These are phyloP conservation scores for Octodon degus DNA, from an alignment of 2,113 vertebrate species.

Conservation along the genomic window DNA sequence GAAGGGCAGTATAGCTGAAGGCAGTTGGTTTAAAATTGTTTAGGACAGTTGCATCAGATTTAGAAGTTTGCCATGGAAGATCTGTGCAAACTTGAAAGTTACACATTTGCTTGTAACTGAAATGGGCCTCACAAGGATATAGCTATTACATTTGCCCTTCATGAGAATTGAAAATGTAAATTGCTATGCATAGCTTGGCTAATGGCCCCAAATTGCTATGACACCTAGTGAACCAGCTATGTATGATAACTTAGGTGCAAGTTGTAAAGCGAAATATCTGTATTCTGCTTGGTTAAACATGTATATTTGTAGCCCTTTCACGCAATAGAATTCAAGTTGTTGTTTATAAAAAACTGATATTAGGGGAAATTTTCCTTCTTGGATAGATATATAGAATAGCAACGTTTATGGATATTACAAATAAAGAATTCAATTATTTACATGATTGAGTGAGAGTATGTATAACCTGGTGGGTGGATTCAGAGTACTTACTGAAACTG, in stretches of 20 bases:
- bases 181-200: conserved; percentile 78
- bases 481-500: conserved; percentile 27
- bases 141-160: conserved; percentile 73
- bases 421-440: conserved; percentile 91
- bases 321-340: conserved; percentile 87
- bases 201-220: conserved; percentile 75
- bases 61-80: conserved; percentile 69
- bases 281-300: conserved; percentile 88
- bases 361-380: conserved; percentile 86
- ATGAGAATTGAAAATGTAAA: conserved; percentile 76
- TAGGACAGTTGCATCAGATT: conserved; percentile 74
- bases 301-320: conserved; percentile 90
- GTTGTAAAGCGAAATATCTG: conserved; percentile 88
- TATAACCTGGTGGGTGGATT: conserved; percentile 82
- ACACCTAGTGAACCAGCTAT: conserved; percentile 82
- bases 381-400: conserved; percentile 89
- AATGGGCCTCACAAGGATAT: conserved; percentile 76
- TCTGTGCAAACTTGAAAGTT: conserved; percentile 77
- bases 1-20: conserved; percentile 80
- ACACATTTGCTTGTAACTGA: conserved; percentile 73
- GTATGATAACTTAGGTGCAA: conserved; percentile 85
- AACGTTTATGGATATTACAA: conserved; percentile 89
- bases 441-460: conserved; percentile 89
- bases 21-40: conserved; percentile 75
- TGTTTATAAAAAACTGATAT: conserved; percentile 87